Base-by-base conservation (phyloP, 2,113 vertebrate genomes). In the Periophthalmodon schlosseri region DNA sequence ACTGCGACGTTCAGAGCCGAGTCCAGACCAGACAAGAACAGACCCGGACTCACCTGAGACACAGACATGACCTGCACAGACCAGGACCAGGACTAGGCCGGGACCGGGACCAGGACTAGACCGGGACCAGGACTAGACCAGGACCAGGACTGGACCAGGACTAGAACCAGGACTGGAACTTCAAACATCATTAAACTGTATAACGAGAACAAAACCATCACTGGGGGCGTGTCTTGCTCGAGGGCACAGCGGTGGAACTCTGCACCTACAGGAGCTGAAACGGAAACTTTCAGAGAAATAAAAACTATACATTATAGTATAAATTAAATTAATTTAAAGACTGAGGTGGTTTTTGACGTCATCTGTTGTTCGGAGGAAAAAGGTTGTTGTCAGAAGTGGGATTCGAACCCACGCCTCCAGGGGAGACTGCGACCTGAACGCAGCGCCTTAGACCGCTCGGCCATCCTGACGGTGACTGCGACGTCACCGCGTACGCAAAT, bases 391-490 rank as follows among this genome's bases (percentile, higher is more conserved):
- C 82, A 84, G 82, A 87, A 87, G 85, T 87, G 82, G 82, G 82
- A 84, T 84, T 87, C 74, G 82, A 84, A 87, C 82, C 79, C 79
- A 84, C 81, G 67, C 83, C 85, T 84, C 77, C 85, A 86, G 75
- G 16, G 85, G 79, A 86, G 78, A 84, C 85, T 84, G 78, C 81
- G 80, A 85, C 83, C 83, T 89, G 75, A 84, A 84, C 75, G 79
- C 73, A 91, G 87, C 90, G 88, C 90, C 88, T 91, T 89, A 89
- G 90, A 91, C 89, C 89, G 90, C 87, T 90, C 89, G 87, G 91
- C 89, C 88, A 92, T 91, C 89, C 89, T 88, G 88, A 90, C 87
- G 13, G n/a, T n/a, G n/a, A n/a, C n/a, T n/a, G 20, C 13, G 15
- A 28, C 23, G 24, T 60, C 23, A 60, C 58, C 1, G 56, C 10